phyloP scores from a whole-genome alignment of 2,113 vertebrate genomes.

The Neodon shergylaensis region DNA sequence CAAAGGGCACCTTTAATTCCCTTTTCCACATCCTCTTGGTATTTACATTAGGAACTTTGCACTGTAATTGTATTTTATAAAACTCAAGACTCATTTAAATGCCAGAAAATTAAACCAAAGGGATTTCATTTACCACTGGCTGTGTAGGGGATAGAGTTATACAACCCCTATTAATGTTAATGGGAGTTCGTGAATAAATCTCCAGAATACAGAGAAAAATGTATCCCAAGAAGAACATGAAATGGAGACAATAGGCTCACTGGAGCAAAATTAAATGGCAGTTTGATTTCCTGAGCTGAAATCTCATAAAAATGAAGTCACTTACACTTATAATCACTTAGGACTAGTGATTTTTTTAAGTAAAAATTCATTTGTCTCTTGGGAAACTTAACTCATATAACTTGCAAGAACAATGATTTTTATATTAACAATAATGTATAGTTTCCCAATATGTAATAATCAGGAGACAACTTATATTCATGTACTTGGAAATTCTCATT shows the following conservation, averaged over 20 bases:
- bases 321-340: slow-evolving; percentile 53
- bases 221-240: slow-evolving; percentile 69
- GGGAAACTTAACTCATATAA: slow-evolving; percentile 39
- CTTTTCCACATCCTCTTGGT: slow-evolving; percentile 36
- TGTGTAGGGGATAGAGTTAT: slow-evolving; percentile 72
- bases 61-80: slow-evolving; percentile 78
- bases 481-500: neutral
- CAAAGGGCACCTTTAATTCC: slow-evolving; percentile 76
- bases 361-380: slow-evolving; percentile 27
- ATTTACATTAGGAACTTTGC: slow-evolving; percentile 74
- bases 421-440: slow-evolving; percentile 10
- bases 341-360: slow-evolving; percentile 8
- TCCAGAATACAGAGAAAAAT: slow-evolving; percentile 69
- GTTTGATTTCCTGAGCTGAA: slow-evolving; percentile 60
- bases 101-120: slow-evolving; percentile 69
- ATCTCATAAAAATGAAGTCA: slow-evolving; percentile 66
- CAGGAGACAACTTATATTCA: neutral
- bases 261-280: slow-evolving; percentile 59
- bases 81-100: slow-evolving; percentile 74
- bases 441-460: neutral
- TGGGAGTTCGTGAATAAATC: slow-evolving; percentile 74
- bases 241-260: slow-evolving; percentile 64
- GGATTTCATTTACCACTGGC: slow-evolving; percentile 73
- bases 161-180: slow-evolving; percentile 74
- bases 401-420: slow-evolving; percentile 26